Base-by-base conservation (phyloP, 2,888 invertebrate species). In the Thymelicus sylvestris region DNA sequence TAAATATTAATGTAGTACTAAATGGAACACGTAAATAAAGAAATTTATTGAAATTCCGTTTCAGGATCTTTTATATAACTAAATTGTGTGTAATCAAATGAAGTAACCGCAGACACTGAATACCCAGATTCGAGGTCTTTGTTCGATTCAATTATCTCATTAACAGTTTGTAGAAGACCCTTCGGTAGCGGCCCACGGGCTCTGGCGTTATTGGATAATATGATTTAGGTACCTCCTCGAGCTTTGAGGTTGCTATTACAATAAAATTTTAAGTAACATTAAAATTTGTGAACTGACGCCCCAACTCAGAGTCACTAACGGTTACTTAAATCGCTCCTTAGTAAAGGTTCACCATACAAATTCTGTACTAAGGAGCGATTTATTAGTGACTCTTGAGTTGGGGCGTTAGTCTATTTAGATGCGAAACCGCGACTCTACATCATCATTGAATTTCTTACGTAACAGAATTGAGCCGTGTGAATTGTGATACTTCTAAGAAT, bases 81-180 rank as follows among this genome's bases (percentile, higher is more conserved):
- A 55, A 61, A 63, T 47, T 44, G 48, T 63, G n/a, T 48, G 13
- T 48, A 19, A 62, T 44, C 47, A 47, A 38, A 50, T 52, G 13
- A 44, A 59, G 38, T 38, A 68, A 52, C 67, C 44, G 12, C 55
- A 68, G 24, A 24, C 31, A 48, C 13, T 47, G 63, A 24, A 24
- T 19, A 24, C 52, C 39, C 39, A 52, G 55, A 63, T 63, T 62
- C 47, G 47, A 68, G 63, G 50, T 39, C 62, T 67, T 67, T 65
- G 70, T 70, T n/a, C 50, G 7, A 70, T 70, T 65, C 65, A 70
- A 70, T 70, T 70, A 70, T 59, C 60, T 70, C 38, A 70, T 65
- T 65, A 70, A 65, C 65, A 59, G 65, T 70, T 5, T 65, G 31
- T 41, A 48, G 50, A 50, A 47, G 38, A 50, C n/a, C 52, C 41